These are phyloP conservation scores for Drosophila ercepeae DNA, from an alignment of 1,140 invertebrate genomes.

Conservation along the genomic window DNA sequence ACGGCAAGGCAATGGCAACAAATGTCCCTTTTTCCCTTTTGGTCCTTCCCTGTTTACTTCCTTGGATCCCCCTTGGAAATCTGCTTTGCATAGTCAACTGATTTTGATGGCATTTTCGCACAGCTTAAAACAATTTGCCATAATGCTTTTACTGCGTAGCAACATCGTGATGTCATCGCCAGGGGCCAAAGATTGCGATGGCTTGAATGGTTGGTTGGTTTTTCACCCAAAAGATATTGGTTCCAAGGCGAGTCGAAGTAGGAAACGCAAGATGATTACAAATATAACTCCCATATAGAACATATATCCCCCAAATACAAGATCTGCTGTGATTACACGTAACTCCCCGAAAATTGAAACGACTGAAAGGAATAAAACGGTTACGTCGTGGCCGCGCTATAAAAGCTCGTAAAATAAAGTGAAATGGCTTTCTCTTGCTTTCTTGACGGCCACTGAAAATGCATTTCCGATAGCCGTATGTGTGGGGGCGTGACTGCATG, in stretches of 20 bases:
- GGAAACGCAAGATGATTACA: too few relatives aligned
- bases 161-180: constrained; percentile 60
- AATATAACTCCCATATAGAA: not conserved
- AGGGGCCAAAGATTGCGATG: constrained; percentile 33
- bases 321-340: constrained; percentile 54
- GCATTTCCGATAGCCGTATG: constrained; percentile 60
- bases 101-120: constrained; percentile 81
- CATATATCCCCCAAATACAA: too few relatives aligned
- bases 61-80: not conserved
- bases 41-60: not conserved
- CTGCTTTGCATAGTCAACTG: constrained; percentile 80
- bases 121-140: constrained; percentile 81
- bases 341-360: constrained; percentile 68
- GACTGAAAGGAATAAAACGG: constrained; percentile 52
- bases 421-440: constrained; percentile 79
- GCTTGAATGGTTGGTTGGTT: constrained; percentile 8
- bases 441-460: constrained; percentile 78
- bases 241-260: not conserved
- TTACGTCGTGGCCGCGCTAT: constrained; percentile 42
- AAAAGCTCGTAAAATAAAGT: constrained; percentile 77
- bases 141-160: constrained; percentile 74
- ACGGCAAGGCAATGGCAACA: constrained; percentile 65
- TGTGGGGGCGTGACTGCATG: constrained; percentile 8
- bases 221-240: constrained; percentile 3
- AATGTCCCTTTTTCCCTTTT: constrained; percentile 36